Base-by-base conservation (phyloP, 2,888 invertebrate genomes). In the Pristionchus arcanus region DNA sequence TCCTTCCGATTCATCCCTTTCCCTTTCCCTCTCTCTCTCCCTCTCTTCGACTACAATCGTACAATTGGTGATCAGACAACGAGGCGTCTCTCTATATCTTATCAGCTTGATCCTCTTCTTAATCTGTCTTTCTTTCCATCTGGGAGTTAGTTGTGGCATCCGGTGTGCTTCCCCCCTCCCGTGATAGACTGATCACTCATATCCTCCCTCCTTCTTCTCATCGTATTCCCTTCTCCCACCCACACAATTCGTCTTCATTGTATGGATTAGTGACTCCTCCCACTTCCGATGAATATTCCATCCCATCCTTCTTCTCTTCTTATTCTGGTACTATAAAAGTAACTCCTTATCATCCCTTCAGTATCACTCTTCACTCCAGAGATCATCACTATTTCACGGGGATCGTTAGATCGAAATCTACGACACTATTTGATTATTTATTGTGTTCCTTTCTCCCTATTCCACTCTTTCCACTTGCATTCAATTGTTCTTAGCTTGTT, bases 221-320 rank as follows among this genome's bases (percentile, higher is more conserved):
- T 74, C 74, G 74, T 74, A 74, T 37, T 74, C 74, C 74, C 19
- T 37, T 31, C 34, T 74, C 37, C 71, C 34, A 0, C 74, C 34
- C 74, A 31, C 37, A 74, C 74, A 31, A 21, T 74, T 74, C 37
- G 37, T 74, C 74, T 37, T 28, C 37, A 74, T 74, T 74, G 74
- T 74, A 15, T 74, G 74, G 74, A 74, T 74, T 37, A 28, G 74
- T 31, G 37, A 19, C 74, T 37, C 31, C 74, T 31, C 74, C 74
- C 74, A 74, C 37, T 74, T 74, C 74, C 74, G 74, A 74, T 21
- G 74, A 37, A 37, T 34, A 28, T 5, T 28, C 25, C 28, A 21
- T 34, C 74, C 74, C 19, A 15, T 5, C 7, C 0, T 28, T 28
- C 5, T 37, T 25, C 59, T 59, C 59, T 31, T 74, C 19, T 66